Conservation (phyloP, 92 coral and sea anemone genomes). For the Metridium senile region DNA sequence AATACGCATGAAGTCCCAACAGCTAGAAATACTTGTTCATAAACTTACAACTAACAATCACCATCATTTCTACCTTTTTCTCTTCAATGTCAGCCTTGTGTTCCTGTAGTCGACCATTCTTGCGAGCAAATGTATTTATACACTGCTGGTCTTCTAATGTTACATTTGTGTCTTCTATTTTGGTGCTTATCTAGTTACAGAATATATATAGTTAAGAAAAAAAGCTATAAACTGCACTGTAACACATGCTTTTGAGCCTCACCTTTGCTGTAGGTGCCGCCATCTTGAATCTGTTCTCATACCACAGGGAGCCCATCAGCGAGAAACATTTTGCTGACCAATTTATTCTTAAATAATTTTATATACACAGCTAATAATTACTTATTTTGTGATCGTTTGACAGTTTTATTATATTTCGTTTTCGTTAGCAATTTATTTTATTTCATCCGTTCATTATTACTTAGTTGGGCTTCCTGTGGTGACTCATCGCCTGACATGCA, state of each 20-base stretch:
- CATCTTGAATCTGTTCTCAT: slow-evolving; percentile 47
- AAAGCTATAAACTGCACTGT: neutral
- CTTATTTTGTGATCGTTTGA: neutral
- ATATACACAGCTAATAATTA: too few species aligned
- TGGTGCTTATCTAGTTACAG: slow-evolving; percentile 26
- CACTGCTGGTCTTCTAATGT: slow-evolving; percentile 94
- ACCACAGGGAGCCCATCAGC: slow-evolving; percentile 1
- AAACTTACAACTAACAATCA: too few species aligned
- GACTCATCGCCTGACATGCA: slow-evolving; percentile 35
- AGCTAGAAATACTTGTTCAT: too few species aligned
- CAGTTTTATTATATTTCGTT: neutral
- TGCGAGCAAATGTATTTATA: slow-evolving; percentile 93
- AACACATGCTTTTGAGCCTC: slow-evolving; percentile 23
- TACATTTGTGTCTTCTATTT: slow-evolving; percentile 85
- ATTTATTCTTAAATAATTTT: too few species aligned
- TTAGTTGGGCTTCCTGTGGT: neutral
- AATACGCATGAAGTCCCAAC: too few species aligned
- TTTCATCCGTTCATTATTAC: neutral
- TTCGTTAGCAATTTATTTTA: neutral
- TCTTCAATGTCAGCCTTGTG: slow-evolving; percentile 82
- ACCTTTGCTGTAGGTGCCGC: slow-evolving; percentile 73
- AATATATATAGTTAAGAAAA: neutral
- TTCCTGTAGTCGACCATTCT: slow-evolving; percentile 81
- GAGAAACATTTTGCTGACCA: too few species aligned
- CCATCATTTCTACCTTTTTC: slow-evolving; percentile 63